phyloP scores from a whole-genome alignment of 2,113 vertebrate genomes.

The Neoarius graeffei region DNA sequence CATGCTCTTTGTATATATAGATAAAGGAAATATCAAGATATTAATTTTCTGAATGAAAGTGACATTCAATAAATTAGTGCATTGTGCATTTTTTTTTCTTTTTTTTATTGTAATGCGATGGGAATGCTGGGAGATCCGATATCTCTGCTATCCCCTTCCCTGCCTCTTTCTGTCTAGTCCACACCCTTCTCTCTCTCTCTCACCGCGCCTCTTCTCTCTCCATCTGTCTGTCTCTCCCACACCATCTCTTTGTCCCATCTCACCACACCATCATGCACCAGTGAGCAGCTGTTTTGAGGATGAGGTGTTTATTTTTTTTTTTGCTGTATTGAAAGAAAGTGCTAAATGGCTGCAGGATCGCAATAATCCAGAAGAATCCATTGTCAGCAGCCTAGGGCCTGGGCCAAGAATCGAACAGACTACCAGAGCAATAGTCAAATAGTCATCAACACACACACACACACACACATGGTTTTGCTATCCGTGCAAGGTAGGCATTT shows the following conservation, averaged over 20 bases:
- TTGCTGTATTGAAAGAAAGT: slow-evolving; percentile 5
- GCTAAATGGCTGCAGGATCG: slow-evolving; percentile 48
- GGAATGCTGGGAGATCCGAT: neutral
- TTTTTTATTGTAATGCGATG: slow-evolving; percentile 2
- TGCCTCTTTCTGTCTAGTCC: slow-evolving; percentile 21
- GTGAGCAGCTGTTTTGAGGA: slow-evolving; percentile 45
- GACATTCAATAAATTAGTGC: neutral
- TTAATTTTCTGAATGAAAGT: neutral
- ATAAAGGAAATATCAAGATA: neutral
- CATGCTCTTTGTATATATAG: neutral
- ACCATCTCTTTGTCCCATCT: slow-evolving; percentile 7
- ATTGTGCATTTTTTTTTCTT: neutral
- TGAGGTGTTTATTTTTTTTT: slow-evolving; percentile 23
- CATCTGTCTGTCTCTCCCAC: slow-evolving; percentile 14
- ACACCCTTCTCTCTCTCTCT: neutral
- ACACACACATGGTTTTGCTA: neutral
- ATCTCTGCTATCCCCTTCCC: neutral
- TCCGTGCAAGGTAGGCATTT: neutral
- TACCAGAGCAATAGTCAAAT: neutral
- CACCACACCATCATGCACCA: slow-evolving; percentile 19
- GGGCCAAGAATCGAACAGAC: slow-evolving; percentile 29
- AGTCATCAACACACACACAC: neutral
- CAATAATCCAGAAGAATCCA: slow-evolving; percentile 20
- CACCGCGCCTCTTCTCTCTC: too few relatives aligned
- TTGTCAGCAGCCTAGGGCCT: slow-evolving; percentile 19